Evolutionary conservation across 2,113 vertebrate genomes (phyloP).

Genomic region (Trinectes maculatus): DNA sequence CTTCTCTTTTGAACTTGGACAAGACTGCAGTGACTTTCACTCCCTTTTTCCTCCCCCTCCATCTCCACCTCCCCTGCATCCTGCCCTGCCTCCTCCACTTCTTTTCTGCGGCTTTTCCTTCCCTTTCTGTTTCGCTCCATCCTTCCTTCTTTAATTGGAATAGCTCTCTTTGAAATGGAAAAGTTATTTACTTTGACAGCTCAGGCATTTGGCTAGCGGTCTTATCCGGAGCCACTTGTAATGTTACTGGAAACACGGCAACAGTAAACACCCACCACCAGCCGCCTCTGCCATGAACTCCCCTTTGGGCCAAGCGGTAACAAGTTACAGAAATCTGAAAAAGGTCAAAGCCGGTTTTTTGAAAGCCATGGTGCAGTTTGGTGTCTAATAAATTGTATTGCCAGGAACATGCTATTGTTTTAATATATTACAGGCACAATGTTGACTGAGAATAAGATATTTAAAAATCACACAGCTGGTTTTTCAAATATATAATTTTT

Average conservation of each 20-base stretch:
- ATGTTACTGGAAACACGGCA: constrained; percentile 69
- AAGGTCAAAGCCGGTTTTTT: constrained; percentile 57
- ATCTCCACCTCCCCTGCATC: constrained; percentile 27
- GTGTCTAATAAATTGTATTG: constrained; percentile 15
- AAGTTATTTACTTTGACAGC: constrained; percentile 75
- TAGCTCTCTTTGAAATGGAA: constrained; percentile 74
- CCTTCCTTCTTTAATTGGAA: constrained; percentile 66
- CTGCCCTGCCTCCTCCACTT: constrained; percentile 31
- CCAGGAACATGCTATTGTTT: constrained; percentile 1
- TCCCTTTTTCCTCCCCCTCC: constrained; percentile 46
- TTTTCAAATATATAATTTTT: too few relatives aligned
- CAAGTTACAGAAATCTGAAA: constrained; percentile 53
- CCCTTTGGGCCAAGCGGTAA: constrained; percentile 44
- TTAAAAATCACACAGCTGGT: too few relatives aligned
- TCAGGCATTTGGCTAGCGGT: constrained; percentile 63
- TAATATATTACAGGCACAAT: background rate
- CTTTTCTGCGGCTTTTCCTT: constrained; percentile 60
- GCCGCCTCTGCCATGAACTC: constrained; percentile 55
- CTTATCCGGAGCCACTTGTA: constrained; percentile 67
- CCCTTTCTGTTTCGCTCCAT: constrained; percentile 48
- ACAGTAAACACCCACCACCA: constrained; percentile 58
- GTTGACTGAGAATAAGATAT: background rate
- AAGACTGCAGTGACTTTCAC: constrained; percentile 79
- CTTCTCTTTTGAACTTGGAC: constrained; percentile 62
- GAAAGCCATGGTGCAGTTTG: background rate